Evolutionary conservation across 1,140 invertebrate genomes (phyloP).

Genomic region (Dreissena rostriformis): DNA sequence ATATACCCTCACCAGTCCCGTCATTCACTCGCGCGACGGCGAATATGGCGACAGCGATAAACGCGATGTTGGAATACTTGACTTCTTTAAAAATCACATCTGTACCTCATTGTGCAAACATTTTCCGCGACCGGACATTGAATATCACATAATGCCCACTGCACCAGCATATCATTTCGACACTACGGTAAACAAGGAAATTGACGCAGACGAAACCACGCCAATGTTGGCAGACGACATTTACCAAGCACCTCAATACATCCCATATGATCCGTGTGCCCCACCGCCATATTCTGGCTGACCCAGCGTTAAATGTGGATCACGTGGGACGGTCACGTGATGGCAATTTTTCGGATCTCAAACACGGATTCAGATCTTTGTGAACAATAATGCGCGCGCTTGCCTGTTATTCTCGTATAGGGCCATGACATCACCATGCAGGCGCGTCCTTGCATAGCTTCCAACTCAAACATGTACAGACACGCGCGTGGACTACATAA

Average conservation of each 20-base stretch:
- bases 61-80: conserved; percentile 12
- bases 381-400: no score
- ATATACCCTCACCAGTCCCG: conserved; percentile 34
- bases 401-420: no score
- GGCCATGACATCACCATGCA: no score
- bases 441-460: no score
- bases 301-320: background rate
- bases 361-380: no score
- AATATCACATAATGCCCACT: background rate
- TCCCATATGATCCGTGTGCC: background rate
- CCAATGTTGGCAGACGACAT: background rate
- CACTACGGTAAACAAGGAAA: background rate
- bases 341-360: no score
- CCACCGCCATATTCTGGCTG: conserved; percentile 29
- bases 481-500: no score
- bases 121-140: conserved; percentile 19
- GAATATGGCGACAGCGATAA: conserved; percentile 36
- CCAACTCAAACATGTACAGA: no score
- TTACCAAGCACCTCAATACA: background rate
- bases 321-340: no score
- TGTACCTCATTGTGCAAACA: conserved; percentile 41
- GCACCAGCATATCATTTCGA: background rate
- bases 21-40: conserved; percentile 37
- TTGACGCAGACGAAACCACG: background rate
- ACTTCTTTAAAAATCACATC: conserved; percentile 49